Conservation (phyloP, 2,797 vertebrate genomes). For the Spea hammondii region DNA sequence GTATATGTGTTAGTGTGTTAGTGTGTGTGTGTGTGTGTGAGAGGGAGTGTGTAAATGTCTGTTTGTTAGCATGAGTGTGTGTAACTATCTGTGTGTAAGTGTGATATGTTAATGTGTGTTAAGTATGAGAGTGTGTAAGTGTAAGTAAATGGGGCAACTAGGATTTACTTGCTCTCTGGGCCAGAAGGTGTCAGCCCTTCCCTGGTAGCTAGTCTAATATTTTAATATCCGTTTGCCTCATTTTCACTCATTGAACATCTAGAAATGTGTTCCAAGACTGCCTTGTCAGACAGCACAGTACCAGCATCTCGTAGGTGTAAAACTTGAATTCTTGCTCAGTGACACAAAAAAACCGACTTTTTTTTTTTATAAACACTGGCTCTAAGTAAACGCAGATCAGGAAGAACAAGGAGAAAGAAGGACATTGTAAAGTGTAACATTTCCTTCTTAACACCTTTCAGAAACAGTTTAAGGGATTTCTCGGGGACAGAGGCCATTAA, state of each 20-base stretch:
- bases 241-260: conserved; percentile 4
- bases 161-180: too few relatives aligned
- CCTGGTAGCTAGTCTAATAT: too few relatives aligned
- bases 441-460: conserved; percentile 43
- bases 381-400: conserved; percentile 19
- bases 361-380: conserved; percentile 26
- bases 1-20: too few relatives aligned
- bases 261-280: neutral
- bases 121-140: too few relatives aligned
- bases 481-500: conserved; percentile 45
- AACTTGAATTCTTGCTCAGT: neutral
- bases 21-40: too few relatives aligned
- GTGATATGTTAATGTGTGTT: too few relatives aligned
- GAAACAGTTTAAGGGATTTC: conserved; percentile 34
- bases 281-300: neutral
- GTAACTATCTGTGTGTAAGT: too few relatives aligned
- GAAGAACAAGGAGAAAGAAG: conserved; percentile 35
- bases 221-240: neutral
- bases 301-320: conserved; percentile 6
- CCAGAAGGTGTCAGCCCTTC: too few relatives aligned
- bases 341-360: conserved; percentile 29
- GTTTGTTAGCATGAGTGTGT: too few relatives aligned
- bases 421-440: conserved; percentile 19
- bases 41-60: too few relatives aligned
- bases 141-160: too few relatives aligned